These are phyloP conservation scores for Enteromius viviparus DNA, from an alignment of 2,797 vertebrate genomes.

Conservation along the genomic window DNA sequence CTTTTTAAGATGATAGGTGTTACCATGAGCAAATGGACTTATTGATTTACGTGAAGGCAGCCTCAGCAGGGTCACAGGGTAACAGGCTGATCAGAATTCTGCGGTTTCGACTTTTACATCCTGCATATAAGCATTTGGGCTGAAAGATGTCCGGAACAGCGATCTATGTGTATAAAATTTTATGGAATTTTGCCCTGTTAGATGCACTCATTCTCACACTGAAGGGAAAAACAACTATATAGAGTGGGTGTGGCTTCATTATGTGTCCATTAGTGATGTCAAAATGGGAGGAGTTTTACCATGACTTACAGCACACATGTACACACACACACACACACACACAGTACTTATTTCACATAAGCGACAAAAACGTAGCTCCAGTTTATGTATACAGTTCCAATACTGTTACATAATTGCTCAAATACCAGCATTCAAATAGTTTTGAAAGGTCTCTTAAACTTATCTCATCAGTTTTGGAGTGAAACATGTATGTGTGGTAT, in stretches of 20 bases:
- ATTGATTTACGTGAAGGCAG: slow-evolving; percentile 77
- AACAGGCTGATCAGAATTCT: slow-evolving; percentile 82
- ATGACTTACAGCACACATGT: neutral
- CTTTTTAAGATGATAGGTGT: slow-evolving; percentile 72
- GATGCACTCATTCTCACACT: neutral
- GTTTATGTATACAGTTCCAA: neutral
- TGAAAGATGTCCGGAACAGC: neutral
- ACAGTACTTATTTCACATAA: neutral
- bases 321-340: too few species aligned
- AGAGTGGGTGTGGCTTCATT: neutral
- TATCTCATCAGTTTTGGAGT: too few species aligned
- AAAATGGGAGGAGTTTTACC: neutral
- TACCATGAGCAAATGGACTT: slow-evolving; percentile 73
- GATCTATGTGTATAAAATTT: neutral
- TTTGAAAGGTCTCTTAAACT: neutral
- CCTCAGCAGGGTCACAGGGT: slow-evolving; percentile 70
- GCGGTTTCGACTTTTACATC: slow-evolving; percentile 62
- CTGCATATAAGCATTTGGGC: slow-evolving; percentile 52
- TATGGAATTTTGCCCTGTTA: neutral
- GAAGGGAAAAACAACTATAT: neutral
- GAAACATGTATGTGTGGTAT: neutral
- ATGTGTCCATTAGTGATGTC: neutral
- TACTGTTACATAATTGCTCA: neutral
- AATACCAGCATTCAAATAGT: neutral
- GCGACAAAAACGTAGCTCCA: neutral